Evolutionary conservation across 2,113 vertebrate species (phyloP).

Genomic region (Bujurquina vittata): DNA sequence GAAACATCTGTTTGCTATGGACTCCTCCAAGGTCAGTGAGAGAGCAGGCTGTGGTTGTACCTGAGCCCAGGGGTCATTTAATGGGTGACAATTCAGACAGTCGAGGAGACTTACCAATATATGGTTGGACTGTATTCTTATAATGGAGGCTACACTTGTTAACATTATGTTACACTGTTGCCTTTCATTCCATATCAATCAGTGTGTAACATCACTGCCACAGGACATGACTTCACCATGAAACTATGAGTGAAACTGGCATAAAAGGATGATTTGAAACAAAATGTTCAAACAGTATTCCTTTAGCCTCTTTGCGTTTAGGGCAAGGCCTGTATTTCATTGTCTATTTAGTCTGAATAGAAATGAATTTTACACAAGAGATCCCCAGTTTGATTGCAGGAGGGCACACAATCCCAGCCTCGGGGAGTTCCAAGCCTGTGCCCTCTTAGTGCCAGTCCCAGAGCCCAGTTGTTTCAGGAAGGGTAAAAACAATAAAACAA

Average conservation of each 20-base stretch:
- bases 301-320: too few species aligned
- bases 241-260: too few species aligned
- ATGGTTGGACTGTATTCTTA: background rate
- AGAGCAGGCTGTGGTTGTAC: background rate
- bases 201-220: background rate
- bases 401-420: too few species aligned
- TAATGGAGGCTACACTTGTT: rapidly evolving
- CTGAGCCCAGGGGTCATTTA: background rate
- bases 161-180: background rate
- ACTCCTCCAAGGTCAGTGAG: slow-evolving; percentile 87
- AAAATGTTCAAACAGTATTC: background rate
- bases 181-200: background rate
- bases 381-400: too few species aligned
- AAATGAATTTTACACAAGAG: too few species aligned
- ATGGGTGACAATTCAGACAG: background rate
- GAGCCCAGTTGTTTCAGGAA: too few species aligned
- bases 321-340: too few species aligned
- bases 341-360: too few species aligned
- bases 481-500: too few species aligned
- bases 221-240: background rate
- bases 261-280: background rate
- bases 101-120: background rate
- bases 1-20: slow-evolving; percentile 92
- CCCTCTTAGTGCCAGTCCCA: too few species aligned
- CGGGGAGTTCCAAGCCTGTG: too few species aligned